Evolutionary conservation across 1,140 invertebrate genomes (phyloP).

Genomic region (Pomacea maculata): DNA sequence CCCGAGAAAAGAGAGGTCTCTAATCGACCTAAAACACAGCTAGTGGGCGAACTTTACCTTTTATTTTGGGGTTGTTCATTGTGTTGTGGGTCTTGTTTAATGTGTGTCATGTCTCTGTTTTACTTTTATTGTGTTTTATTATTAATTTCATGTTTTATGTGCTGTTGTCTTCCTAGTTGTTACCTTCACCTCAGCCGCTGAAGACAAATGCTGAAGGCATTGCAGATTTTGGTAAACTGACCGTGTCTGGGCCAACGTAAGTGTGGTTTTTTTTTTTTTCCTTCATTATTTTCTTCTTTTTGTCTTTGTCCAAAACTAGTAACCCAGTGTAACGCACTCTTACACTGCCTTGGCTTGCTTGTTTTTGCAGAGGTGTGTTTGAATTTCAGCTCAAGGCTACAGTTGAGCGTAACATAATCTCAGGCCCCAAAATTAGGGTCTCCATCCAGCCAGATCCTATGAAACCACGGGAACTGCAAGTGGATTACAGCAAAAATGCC

Average conservation of each 20-base stretch:
- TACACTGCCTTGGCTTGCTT: slow-evolving; percentile 6
- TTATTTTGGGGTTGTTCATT: neutral
- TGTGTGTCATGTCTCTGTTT: too few relatives aligned
- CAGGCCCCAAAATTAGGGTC: slow-evolving; percentile 55
- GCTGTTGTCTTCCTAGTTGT: slow-evolving; percentile 43
- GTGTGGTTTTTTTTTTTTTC: neutral
- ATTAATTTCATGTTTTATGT: neutral
- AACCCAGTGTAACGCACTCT: neutral
- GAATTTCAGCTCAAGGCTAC: slow-evolving; percentile 62
- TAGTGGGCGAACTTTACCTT: neutral
- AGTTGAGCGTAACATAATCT: slow-evolving; percentile 41
- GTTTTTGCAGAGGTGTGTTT: slow-evolving; percentile 54
- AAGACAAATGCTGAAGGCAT: slow-evolving; percentile 57
- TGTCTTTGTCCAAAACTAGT: too few relatives aligned
- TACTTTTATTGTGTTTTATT: neutral
- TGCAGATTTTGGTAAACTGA: slow-evolving; percentile 58
- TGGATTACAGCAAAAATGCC: slow-evolving; percentile 53
- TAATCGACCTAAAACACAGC: too few relatives aligned
- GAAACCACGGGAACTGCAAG: slow-evolving; percentile 50
- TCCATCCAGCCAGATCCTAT: slow-evolving; percentile 57
- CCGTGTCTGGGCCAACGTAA: slow-evolving; percentile 53
- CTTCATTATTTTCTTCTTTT: too few relatives aligned
- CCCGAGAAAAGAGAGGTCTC: too few relatives aligned
- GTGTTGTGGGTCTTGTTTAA: too few relatives aligned
- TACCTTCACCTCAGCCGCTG: slow-evolving; percentile 48